Percentiles rank a stretch among this genome's conserved stretches.
These are phyloP conservation scores for Drymonia ruficornis DNA, from an alignment of 2,888 invertebrate species.

Conservation along the genomic window DNA sequence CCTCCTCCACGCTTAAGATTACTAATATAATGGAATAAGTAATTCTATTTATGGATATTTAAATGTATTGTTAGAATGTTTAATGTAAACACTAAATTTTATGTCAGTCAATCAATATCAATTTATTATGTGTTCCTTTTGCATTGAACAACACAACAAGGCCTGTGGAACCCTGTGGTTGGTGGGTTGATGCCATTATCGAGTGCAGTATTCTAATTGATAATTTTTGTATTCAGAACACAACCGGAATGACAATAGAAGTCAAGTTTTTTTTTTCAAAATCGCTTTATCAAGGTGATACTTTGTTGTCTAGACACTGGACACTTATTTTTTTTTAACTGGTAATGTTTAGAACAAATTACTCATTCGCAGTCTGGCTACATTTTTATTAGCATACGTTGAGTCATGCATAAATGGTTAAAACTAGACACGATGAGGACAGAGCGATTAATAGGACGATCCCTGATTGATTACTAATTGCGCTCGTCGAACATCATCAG, in stretches of 20 bases:
- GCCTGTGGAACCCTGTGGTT: too few species aligned
- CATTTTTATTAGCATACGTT: conserved; percentile 21
- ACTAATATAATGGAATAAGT: too few species aligned
- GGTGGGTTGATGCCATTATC: conserved; percentile 32
- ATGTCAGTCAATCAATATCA: too few species aligned
- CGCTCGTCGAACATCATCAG: not conserved
- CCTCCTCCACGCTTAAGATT: too few species aligned
- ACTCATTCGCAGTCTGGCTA: conserved; percentile 22
- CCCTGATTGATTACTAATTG: not conserved
- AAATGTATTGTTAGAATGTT: too few species aligned
- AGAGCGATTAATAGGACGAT: not conserved
- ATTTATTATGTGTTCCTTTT: conserved; percentile 5
- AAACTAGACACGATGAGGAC: not conserved
- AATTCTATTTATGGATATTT: too few species aligned
- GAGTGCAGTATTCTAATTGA: conserved; percentile 29
- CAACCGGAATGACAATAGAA: conserved; percentile 24
- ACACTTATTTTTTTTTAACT: conserved; percentile 10
- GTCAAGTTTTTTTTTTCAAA: conserved; percentile 19
- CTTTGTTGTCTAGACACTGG: conserved; percentile 30
- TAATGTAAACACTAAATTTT: too few species aligned
- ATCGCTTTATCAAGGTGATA: conserved; percentile 18
- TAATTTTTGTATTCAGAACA: conserved; percentile 30
- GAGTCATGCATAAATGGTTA: conserved; percentile 24
- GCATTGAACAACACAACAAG: not conserved
- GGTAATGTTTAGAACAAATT: conserved; percentile 17